Percentiles rank a stretch among this genome's conserved stretches.
phyloP scores from a whole-genome alignment of 30 jellyfish, hydroid and myxozoan species.

The Cassiopea andromeda region DNA sequence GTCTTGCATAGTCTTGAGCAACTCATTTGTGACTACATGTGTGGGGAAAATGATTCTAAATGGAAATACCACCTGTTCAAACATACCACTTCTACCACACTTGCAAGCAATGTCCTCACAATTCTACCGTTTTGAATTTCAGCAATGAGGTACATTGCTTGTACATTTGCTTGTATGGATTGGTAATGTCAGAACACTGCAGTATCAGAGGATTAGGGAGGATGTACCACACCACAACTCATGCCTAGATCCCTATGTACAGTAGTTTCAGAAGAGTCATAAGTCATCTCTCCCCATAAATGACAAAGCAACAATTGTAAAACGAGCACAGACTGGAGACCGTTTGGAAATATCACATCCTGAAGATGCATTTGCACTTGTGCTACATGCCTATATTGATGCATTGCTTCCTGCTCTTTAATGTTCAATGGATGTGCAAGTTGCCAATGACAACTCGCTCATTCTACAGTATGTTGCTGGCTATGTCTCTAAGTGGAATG shows the following conservation, averaged over 20 bases:
- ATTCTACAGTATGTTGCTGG: constrained; percentile 13
- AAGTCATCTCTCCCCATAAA: constrained; percentile 10
- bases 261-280: constrained; percentile 13
- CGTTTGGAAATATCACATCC: not conserved
- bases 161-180: constrained; percentile 62
- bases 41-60: constrained; percentile 20
- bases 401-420: not conserved
- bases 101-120: not conserved
- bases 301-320: not conserved
- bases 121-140: constrained; percentile 58
- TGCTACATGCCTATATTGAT: not conserved
- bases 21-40: constrained; percentile 43
- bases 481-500: constrained; percentile 7
- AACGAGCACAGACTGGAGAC: not conserved
- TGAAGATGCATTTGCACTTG: not conserved
- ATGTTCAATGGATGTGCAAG: constrained; percentile 35
- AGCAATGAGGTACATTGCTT: constrained; percentile 46
- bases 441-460: not conserved
- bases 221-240: not conserved
- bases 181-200: not conserved
- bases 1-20: constrained; percentile 40
- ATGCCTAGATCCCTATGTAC: not conserved
- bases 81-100: too few species aligned
- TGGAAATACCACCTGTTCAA: constrained; percentile 34
- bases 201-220: constrained; percentile 7